Conservation (phyloP, 2,888 invertebrate species). For the Parnassius mnemosyne region DNA sequence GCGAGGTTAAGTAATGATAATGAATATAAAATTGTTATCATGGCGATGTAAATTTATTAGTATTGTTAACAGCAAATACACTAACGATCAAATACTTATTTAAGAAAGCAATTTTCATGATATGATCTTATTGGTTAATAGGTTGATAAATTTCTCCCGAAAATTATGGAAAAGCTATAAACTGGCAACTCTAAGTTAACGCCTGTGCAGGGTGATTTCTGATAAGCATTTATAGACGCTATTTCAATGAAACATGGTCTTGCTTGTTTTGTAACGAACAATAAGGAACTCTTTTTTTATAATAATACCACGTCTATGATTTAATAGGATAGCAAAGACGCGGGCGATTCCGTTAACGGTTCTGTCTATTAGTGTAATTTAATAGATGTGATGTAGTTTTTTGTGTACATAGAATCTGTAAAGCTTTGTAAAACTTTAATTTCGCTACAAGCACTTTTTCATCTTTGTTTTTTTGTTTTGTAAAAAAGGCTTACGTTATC, state of each 20-base stretch:
- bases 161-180: background rate
- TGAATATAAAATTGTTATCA: no score
- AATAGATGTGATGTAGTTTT: background rate
- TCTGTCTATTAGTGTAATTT: background rate
- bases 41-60: no score
- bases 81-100: no score
- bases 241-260: conserved; percentile 21
- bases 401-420: background rate
- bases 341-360: background rate
- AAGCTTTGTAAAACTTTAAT: no score
- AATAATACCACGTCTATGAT: conserved; percentile 3
- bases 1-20: no score
- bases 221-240: conserved; percentile 23
- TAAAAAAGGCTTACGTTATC: no score
- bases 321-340: conserved; percentile 5
- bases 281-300: conserved; percentile 17
- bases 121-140: no score
- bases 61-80: no score
- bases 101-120: no score
- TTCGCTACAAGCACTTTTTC: no score
- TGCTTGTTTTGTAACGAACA: conserved; percentile 21
- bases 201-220: conserved; percentile 9
- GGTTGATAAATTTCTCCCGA: background rate
- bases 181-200: conserved; percentile 14
- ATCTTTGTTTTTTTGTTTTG: no score